phyloP scores from a whole-genome alignment of 2,113 vertebrate species.

The Leucopsar rothschildi region DNA sequence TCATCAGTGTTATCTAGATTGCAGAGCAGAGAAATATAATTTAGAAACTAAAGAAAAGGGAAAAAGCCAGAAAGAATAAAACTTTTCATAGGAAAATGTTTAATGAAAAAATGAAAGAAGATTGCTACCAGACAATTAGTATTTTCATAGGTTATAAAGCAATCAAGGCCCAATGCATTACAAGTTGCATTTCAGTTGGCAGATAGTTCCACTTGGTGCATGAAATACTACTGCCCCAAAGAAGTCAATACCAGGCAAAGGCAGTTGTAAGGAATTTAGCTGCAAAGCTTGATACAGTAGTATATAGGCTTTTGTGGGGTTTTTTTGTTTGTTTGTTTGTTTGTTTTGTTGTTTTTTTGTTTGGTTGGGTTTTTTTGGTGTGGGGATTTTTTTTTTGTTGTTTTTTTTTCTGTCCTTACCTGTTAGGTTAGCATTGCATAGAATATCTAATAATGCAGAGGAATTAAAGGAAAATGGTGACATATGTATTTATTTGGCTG shows the following conservation, averaged over 20 bases:
- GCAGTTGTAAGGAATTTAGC: neutral
- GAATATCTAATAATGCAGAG: neutral
- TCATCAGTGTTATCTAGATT: neutral
- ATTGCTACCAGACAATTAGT: neutral
- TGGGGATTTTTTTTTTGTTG: neutral
- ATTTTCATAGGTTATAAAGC: constrained; percentile 21
- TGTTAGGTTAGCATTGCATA: neutral
- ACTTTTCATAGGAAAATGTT: neutral
- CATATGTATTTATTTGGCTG: neutral
- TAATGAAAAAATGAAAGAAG: neutral
- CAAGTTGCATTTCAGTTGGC: neutral
- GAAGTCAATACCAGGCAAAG: neutral
- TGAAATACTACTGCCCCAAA: neutral
- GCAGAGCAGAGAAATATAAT: neutral
- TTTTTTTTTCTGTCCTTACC: neutral
- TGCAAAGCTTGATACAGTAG: neutral
- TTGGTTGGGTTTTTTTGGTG: too few relatives aligned
- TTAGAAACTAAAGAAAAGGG: neutral
- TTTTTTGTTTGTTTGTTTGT: too few relatives aligned
- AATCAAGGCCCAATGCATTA: neutral
- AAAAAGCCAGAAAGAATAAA: neutral
- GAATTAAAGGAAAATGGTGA: neutral
- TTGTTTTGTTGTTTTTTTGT: too few relatives aligned
- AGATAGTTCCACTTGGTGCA: neutral
- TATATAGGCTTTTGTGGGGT: neutral